Evolutionary conservation across 2,113 vertebrate genomes (phyloP).

Genomic region (Cyphomyrus discorhynchus): DNA sequence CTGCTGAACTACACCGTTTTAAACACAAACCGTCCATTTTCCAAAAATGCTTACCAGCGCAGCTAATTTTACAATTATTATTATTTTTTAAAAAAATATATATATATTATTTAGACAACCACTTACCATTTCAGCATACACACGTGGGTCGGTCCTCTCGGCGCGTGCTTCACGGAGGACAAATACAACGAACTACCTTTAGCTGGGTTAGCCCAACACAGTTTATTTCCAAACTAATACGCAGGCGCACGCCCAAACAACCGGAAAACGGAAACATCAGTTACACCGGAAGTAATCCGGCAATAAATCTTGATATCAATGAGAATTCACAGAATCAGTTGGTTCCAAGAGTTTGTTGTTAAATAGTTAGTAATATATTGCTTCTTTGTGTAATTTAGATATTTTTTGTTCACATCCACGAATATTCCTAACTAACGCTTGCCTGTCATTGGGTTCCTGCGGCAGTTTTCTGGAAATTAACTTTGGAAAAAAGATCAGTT

Average conservation of each 20-base stretch:
- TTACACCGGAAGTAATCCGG: background rate
- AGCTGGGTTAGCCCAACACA: background rate
- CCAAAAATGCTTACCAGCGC: background rate
- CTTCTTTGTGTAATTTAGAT: background rate
- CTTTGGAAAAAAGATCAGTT: background rate
- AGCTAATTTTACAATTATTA: background rate
- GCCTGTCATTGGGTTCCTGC: background rate
- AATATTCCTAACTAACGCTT: background rate
- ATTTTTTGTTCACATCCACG: background rate
- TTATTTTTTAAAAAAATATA: background rate
- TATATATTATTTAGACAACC: background rate
- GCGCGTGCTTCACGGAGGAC: conserved; percentile 72
- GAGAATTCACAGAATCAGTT: background rate
- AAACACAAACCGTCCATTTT: background rate
- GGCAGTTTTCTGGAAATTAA: background rate
- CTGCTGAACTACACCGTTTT: background rate
- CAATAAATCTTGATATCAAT: background rate
- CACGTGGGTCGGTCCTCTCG: conserved; percentile 52
- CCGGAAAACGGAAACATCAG: conserved; percentile 26
- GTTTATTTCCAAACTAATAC: conserved; percentile 21
- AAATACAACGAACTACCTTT: background rate
- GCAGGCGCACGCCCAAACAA: conserved; percentile 9
- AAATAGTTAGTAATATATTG: background rate
- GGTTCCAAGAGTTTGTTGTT: background rate
- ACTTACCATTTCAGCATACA: background rate